A percentile compares a stretch with the other conserved stretches of the same genome.
These are phyloP conservation scores for Choristoneura rosaceana DNA, from an alignment of 2,888 invertebrate species.

Conservation along the genomic window DNA sequence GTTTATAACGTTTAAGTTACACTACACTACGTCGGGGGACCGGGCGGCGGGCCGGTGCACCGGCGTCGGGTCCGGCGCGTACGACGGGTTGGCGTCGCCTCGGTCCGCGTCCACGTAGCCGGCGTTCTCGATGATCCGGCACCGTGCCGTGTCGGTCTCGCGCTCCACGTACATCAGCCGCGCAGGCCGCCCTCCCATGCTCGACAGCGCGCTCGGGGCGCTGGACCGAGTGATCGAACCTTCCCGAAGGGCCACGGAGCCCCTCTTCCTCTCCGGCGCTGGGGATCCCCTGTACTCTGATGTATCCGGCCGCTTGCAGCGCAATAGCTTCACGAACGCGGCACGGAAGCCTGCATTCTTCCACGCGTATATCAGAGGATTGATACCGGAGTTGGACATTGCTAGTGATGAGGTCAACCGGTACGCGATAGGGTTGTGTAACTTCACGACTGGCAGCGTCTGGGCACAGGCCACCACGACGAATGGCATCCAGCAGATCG, in stretches of 20 bases:
- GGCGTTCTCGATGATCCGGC: constrained; percentile 82
- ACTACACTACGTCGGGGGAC: constrained; percentile 70
- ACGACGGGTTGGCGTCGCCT: constrained; percentile 78
- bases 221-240: constrained; percentile 75
- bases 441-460: constrained; percentile 80
- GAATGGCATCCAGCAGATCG: constrained; percentile 93
- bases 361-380: constrained; percentile 94
- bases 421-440: constrained; percentile 85
- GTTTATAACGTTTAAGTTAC: constrained; percentile 60
- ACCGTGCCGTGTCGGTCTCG: constrained; percentile 69
- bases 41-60: constrained; percentile 65
- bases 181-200: constrained; percentile 75
- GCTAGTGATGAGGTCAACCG: constrained; percentile 89
- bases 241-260: constrained; percentile 79
- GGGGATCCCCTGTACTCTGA: constrained; percentile 84
- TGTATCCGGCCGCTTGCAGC: constrained; percentile 87
- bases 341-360: constrained; percentile 92
- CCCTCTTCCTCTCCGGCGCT: constrained; percentile 82
- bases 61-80: constrained; percentile 79
- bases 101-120: constrained; percentile 76
- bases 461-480: constrained; percentile 88
- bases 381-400: constrained; percentile 92
- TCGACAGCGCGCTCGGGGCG: constrained; percentile 66
- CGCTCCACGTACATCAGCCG: constrained; percentile 73
- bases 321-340: constrained; percentile 88